phyloP scores from a whole-genome alignment of 2,113 vertebrate genomes.

The Xerus inauris region DNA sequence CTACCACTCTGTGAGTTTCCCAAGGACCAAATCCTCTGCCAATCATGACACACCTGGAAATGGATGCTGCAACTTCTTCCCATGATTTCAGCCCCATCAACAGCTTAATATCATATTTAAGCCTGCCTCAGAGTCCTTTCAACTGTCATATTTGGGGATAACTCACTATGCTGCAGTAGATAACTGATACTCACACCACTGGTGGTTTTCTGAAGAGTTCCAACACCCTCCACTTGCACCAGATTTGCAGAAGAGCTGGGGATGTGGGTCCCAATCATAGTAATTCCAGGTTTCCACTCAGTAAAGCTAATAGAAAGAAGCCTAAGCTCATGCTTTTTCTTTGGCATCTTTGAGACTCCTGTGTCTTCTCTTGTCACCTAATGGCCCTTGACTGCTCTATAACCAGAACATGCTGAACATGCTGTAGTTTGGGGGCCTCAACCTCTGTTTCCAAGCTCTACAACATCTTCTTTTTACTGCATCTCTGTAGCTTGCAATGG shows the following conservation, averaged over 20 bases:
- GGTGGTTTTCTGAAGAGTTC: background rate
- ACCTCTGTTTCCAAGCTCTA: too few species aligned
- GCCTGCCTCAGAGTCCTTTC: background rate
- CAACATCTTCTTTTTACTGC: rapidly evolving
- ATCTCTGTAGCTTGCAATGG: background rate
- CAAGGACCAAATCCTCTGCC: background rate
- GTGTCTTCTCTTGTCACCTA: background rate
- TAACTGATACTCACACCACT: too few species aligned
- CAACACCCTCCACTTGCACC: rapidly evolving
- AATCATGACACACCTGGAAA: too few species aligned
- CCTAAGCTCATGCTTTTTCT: background rate
- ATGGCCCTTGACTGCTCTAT: background rate
- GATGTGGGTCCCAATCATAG: too few species aligned
- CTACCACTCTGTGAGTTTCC: rapidly evolving
- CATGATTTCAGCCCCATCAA: background rate
- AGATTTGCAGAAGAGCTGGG: background rate
- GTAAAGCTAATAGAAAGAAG: background rate
- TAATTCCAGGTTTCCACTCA: background rate
- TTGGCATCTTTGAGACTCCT: background rate
- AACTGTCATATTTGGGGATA: background rate
- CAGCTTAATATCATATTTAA: background rate
- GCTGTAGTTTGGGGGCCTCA: rapidly evolving
- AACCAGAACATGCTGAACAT: background rate
- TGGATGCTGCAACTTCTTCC: rapidly evolving
- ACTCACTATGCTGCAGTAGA: background rate